A percentile compares a stretch with the other conserved stretches of the same genome.
phyloP scores from a whole-genome alignment of 2,113 vertebrate genomes.

The Machaerirhynchus nigripectus region DNA sequence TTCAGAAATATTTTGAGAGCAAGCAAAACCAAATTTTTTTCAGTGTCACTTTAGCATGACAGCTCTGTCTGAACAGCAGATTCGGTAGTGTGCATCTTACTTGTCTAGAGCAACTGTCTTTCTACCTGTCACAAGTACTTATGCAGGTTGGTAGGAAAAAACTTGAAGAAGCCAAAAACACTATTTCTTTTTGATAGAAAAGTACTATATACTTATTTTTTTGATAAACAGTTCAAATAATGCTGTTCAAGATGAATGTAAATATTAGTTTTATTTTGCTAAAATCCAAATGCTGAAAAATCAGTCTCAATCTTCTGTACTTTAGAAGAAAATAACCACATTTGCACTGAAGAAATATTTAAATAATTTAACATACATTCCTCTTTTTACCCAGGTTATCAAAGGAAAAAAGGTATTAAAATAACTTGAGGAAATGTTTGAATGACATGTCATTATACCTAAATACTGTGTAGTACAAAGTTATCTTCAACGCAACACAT shows the following conservation, averaged over 20 bases:
- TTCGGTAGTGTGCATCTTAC: background rate
- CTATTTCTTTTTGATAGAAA: background rate
- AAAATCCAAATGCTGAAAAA: slow-evolving; percentile 36
- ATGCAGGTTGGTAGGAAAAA: background rate
- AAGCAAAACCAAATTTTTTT: background rate
- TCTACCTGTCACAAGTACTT: background rate
- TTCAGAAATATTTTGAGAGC: background rate
- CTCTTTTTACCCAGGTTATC: slow-evolving; percentile 57
- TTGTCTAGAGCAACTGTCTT: background rate
- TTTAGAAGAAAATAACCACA: background rate
- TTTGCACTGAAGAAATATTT: slow-evolving; percentile 51
- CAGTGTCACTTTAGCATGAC: background rate
- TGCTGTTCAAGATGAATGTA: slow-evolving; percentile 18
- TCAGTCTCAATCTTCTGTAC: background rate
- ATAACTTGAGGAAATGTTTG: slow-evolving; percentile 57
- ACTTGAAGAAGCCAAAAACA: slow-evolving; percentile 28
- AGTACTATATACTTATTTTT: background rate
- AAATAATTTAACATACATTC: slow-evolving; percentile 56
- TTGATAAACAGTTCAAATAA: background rate
- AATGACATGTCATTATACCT: slow-evolving; percentile 57
- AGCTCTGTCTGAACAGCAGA: background rate
- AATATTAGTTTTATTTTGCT: slow-evolving; percentile 26
- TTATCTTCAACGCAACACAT: slow-evolving; percentile 61
- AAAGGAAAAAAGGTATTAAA: slow-evolving; percentile 58
- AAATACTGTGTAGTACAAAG: slow-evolving; percentile 38